phyloP scores from a whole-genome alignment of 64 coral and sea anemone species.

The Montipora foliosa region DNA sequence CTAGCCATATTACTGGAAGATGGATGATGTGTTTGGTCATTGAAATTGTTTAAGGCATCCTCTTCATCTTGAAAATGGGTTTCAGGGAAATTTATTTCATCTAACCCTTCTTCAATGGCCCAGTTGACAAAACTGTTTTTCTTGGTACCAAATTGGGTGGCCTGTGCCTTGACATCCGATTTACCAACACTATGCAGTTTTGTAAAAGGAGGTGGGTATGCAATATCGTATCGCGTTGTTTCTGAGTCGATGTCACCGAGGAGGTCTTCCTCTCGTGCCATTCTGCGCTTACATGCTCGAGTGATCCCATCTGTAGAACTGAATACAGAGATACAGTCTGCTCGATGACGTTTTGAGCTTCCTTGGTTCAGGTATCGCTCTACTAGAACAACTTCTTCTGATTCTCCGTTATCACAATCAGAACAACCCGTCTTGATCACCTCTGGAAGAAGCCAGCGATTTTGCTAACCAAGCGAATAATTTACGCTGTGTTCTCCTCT shows the following conservation, averaged over 20 bases:
- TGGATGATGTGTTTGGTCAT: not conserved
- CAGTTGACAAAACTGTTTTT: not conserved
- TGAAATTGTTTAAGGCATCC: not conserved
- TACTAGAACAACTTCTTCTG: constrained; percentile 39
- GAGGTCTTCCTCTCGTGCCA: constrained; percentile 31
- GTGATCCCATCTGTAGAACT: constrained; percentile 3
- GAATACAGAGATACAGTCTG: constrained; percentile 52
- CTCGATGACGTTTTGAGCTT: not conserved
- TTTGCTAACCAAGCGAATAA: constrained; percentile 58
- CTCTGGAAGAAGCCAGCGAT: constrained; percentile 74
- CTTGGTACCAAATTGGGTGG: not conserved
- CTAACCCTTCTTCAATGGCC: not conserved
- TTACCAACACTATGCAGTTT: not conserved
- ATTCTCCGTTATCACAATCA: not conserved
- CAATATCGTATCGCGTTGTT: not conserved
- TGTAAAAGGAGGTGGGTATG: not conserved
- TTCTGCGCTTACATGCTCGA: constrained; percentile 28
- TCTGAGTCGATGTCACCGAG: not conserved
- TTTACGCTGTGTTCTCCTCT: not conserved
- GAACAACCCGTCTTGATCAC: constrained; percentile 28
- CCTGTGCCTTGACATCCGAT: not conserved
- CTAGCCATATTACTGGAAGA: not conserved
- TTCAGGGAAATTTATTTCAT: not conserved
- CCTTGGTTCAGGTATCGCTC: constrained; percentile 6
- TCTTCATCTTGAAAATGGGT: not conserved